Conservation (phyloP, 2,113 vertebrate genomes). For the Porphyrio hochstetteri region DNA sequence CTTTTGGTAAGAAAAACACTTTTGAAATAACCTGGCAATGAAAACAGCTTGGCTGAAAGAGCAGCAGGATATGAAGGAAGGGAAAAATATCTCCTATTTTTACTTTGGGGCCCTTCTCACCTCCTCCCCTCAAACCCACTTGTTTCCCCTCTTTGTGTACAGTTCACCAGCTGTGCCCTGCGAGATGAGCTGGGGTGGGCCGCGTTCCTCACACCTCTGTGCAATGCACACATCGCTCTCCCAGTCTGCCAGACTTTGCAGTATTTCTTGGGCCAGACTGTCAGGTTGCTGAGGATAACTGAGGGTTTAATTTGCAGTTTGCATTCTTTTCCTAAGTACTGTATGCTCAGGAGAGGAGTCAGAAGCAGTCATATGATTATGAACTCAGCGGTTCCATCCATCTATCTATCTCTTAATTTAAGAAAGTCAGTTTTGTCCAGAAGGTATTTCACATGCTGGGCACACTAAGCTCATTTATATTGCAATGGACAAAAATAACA, state of each 20-base stretch:
- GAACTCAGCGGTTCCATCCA: slow-evolving; percentile 4
- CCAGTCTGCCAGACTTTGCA: neutral
- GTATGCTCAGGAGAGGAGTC: neutral
- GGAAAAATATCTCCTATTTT: neutral
- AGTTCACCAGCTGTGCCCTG: slow-evolving; percentile 38
- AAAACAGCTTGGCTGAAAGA: neutral
- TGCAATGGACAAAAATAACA: neutral
- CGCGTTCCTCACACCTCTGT: slow-evolving; percentile 47
- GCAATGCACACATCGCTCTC: slow-evolving; percentile 31
- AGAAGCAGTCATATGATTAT: neutral
- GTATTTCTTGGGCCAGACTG: neutral
- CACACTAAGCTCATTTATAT: neutral
- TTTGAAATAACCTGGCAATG: neutral
- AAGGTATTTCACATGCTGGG: slow-evolving; percentile 18
- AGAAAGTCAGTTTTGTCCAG: neutral
- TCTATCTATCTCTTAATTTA: neutral
- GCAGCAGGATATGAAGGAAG: neutral
- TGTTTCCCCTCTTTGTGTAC: slow-evolving; percentile 2
- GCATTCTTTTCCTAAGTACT: neutral
- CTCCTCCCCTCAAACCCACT: neutral
- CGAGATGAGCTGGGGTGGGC: neutral
- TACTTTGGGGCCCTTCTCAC: neutral
- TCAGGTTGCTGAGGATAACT: slow-evolving; percentile 12
- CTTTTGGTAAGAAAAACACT: neutral
- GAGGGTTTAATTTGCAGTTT: slow-evolving; percentile 40